A percentile compares a stretch with the other conserved stretches of the same genome.
Conservation (phyloP, 2,797 vertebrate species). For the Onychomys arenicola region DNA sequence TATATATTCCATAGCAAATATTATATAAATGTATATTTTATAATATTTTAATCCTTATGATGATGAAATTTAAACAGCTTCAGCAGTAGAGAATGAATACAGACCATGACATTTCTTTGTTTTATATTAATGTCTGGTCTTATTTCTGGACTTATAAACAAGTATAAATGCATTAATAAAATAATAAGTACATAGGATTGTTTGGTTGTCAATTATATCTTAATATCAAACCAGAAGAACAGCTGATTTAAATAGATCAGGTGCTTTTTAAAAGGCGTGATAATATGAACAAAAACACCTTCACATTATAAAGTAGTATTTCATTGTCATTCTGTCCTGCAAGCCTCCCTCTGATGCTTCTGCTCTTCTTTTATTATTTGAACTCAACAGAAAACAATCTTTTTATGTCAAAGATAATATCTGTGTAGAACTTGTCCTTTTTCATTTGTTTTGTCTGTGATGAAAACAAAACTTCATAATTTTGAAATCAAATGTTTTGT, state of each 20-base stretch:
- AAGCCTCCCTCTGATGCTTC: neutral
- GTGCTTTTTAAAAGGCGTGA: neutral
- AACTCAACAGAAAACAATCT: neutral
- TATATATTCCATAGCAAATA: neutral
- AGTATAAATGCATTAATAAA: neutral
- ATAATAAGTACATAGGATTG: neutral
- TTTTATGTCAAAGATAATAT: neutral
- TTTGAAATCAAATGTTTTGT: constrained; percentile 29
- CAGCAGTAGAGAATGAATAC: neutral
- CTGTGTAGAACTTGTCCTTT: neutral
- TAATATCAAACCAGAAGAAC: neutral
- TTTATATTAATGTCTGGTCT: neutral
- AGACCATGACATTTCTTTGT: neutral
- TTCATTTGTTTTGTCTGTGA: constrained; percentile 2
- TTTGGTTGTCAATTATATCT: neutral
- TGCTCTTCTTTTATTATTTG: neutral
- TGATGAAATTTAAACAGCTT: constrained; percentile 4
- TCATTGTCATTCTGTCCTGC: neutral
- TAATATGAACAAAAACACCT: neutral
- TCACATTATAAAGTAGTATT: neutral
- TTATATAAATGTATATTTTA: neutral
- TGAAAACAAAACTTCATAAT: neutral
- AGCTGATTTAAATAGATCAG: neutral
- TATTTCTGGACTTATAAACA: neutral
- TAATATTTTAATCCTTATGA: neutral